phyloP scores from a whole-genome alignment of 2,113 vertebrate species.

The Pituophis catenifer region DNA sequence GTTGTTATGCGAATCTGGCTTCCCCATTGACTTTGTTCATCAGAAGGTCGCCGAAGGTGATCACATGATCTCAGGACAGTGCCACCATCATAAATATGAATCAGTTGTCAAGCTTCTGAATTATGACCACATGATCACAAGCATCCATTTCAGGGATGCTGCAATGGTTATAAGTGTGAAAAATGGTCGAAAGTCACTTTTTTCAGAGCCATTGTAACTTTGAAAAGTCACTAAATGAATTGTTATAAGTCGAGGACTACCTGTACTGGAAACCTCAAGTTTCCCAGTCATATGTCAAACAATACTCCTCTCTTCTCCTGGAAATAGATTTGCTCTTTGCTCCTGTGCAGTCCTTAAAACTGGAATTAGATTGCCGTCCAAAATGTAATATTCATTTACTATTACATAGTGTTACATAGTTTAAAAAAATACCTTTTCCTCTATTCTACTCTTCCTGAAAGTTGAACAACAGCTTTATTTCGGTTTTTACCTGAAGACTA shows the following conservation, averaged over 20 bases:
- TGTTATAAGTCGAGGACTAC: no score
- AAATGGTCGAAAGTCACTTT: no score
- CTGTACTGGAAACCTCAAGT: neutral
- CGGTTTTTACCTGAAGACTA: neutral
- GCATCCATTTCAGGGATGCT: no score
- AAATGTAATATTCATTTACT: neutral
- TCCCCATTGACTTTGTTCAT: neutral
- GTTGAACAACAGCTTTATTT: neutral
- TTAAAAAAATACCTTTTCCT: neutral
- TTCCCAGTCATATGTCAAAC: neutral
- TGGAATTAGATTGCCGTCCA: neutral
- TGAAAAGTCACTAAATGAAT: no score
- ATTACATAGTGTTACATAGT: neutral
- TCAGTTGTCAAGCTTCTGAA: no score
- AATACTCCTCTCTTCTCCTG: neutral
- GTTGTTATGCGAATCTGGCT: neutral
- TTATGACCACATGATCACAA: no score
- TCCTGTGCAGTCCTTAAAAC: neutral
- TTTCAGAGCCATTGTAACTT: no score
- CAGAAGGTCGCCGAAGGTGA: neutral
- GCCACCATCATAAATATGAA: neutral
- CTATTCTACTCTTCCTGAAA: neutral
- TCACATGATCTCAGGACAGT: fast-evolving
- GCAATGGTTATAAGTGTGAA: no score
- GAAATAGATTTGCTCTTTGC: neutral